phyloP scores from a whole-genome alignment of 2,113 vertebrate genomes.

The Abramis brama region DNA sequence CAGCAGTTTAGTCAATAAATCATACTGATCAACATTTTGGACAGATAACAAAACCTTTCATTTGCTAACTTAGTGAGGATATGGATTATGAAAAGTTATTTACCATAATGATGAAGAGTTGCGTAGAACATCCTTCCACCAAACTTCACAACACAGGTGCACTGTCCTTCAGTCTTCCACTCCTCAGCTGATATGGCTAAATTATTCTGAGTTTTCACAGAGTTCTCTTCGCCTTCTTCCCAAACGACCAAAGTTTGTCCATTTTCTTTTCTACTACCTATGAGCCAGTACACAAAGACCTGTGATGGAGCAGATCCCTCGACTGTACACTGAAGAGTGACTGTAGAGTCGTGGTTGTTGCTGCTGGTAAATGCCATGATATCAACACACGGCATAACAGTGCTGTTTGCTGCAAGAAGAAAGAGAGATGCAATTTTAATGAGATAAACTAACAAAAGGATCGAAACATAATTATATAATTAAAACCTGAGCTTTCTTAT shows the following conservation, averaged over 20 bases:
- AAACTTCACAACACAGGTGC: neutral
- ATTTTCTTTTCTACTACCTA: neutral
- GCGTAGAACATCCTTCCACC: neutral
- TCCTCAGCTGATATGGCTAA: neutral
- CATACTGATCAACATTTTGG: neutral
- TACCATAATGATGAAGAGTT: constrained; percentile 13
- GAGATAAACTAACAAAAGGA: neutral
- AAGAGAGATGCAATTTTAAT: neutral
- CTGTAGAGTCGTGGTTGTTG: neutral
- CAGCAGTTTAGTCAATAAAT: neutral
- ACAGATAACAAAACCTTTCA: neutral
- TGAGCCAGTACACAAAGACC: constrained; percentile 3
- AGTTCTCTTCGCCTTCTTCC: neutral
- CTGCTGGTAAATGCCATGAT: constrained; percentile 7
- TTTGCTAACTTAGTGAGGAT: neutral
- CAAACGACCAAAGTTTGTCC: neutral
- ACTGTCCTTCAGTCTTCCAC: neutral
- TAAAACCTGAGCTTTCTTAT: neutral
- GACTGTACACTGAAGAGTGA: constrained; percentile 23
- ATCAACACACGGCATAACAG: constrained; percentile 16
- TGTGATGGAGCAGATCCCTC: neutral
- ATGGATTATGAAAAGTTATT: neutral
- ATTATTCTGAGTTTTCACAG: neutral
- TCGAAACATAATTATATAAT: neutral
- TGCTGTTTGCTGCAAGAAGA: neutral